A percentile compares a stretch with the other conserved stretches of the same genome.
These are phyloP conservation scores for Tetramorium simillimum DNA, from an alignment of 1,140 invertebrate species.

Conservation along the genomic window DNA sequence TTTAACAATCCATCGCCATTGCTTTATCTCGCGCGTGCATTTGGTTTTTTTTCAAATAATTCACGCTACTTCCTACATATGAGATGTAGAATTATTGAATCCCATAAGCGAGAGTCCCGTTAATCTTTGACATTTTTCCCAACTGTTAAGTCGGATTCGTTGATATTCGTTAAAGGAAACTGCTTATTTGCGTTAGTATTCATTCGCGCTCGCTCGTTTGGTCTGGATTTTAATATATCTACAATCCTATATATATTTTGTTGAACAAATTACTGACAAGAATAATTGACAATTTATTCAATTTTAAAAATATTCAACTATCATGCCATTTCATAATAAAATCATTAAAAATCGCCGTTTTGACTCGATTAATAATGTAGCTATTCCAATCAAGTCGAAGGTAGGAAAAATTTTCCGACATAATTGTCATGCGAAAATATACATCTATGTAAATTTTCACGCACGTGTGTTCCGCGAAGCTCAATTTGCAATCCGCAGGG, in stretches of 20 bases:
- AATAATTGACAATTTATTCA: neutral
- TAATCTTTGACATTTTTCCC: slow-evolving; percentile 14
- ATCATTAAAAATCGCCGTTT: neutral
- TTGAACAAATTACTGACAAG: neutral
- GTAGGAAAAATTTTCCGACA: neutral
- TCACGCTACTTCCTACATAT: neutral
- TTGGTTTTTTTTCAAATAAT: neutral
- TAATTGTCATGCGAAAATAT: neutral
- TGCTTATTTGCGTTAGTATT: neutral
- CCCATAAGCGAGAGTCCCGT: neutral
- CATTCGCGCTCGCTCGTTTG: neutral
- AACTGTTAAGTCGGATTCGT: neutral
- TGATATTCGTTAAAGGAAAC: neutral
- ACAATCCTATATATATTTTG: neutral
- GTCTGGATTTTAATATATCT: no score
- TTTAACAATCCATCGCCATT: neutral
- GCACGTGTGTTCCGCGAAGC: neutral
- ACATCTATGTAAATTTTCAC: neutral
- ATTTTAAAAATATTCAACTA: neutral
- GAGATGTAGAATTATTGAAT: neutral
- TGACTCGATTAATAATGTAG: neutral
- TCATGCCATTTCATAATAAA: neutral
- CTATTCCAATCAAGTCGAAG: neutral
- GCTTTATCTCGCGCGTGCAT: neutral
- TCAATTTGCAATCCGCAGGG: neutral